Conservation (phyloP, 2,113 vertebrate species). For the Eira barbara region DNA sequence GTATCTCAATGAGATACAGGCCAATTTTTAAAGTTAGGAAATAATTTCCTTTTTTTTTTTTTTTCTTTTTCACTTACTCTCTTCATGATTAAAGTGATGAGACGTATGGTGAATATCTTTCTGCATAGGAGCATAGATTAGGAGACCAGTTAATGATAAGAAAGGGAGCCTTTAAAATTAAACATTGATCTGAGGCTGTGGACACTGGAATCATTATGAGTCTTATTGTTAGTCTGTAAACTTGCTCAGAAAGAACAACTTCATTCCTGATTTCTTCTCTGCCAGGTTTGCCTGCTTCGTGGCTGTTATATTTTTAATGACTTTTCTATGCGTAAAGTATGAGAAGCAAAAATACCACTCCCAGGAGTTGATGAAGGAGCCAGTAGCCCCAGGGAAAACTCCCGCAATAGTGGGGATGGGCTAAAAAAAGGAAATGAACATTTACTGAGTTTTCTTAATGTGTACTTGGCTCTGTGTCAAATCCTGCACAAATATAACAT, state of each 20-base stretch:
- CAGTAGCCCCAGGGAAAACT: neutral
- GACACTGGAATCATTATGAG: neutral
- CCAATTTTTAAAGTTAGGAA: neutral
- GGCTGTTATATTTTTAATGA: neutral
- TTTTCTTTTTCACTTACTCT: neutral
- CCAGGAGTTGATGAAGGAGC: neutral
- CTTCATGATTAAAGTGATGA: neutral
- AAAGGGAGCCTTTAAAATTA: neutral
- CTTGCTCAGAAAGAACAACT: neutral
- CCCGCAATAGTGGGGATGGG: neutral
- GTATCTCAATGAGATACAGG: neutral
- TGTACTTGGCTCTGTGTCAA: neutral
- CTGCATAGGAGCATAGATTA: neutral
- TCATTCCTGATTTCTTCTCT: neutral
- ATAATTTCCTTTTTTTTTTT: neutral
- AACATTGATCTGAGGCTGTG: neutral
- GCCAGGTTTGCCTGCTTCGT: neutral
- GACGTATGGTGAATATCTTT: neutral
- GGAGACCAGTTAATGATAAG: neutral
- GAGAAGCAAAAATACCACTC: neutral
- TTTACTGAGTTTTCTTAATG: neutral
- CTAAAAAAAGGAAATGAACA: neutral
- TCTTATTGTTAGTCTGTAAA: neutral
- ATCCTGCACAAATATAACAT: neutral
- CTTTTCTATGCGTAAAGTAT: slow-evolving; percentile 8